Evolutionary conservation across 2,797 vertebrate genomes (phyloP).

Genomic region (Syndactyla subalaris): DNA sequence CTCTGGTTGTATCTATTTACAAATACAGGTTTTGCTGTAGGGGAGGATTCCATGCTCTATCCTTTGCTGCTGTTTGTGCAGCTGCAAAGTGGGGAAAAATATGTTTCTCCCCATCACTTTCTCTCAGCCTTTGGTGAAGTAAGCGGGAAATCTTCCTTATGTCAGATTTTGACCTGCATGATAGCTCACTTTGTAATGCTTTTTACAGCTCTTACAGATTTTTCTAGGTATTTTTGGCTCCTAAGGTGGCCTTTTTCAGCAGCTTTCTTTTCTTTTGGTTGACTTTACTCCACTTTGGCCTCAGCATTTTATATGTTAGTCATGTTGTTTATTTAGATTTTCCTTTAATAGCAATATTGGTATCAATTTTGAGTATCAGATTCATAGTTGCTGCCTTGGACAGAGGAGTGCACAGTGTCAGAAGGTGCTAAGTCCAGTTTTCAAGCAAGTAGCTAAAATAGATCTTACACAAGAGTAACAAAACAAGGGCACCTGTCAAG

Average conservation of each 20-base stretch:
- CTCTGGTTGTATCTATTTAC: neutral
- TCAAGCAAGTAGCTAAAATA: neutral
- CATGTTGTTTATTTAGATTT: neutral
- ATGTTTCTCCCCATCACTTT: neutral
- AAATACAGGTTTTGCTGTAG: neutral
- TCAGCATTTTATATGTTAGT: neutral
- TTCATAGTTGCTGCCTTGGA: neutral
- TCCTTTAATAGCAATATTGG: neutral
- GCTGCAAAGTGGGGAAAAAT: neutral
- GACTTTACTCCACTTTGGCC: neutral
- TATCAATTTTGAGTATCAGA: neutral
- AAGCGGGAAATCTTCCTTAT: neutral
- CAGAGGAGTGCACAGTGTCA: neutral
- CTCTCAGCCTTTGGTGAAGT: neutral
- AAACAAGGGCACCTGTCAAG: neutral
- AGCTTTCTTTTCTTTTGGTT: neutral
- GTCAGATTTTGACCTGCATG: neutral
- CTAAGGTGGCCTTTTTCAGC: neutral
- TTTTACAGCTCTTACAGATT: neutral
- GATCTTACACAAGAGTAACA: neutral
- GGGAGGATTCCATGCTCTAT: neutral
- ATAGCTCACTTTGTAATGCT: neutral
- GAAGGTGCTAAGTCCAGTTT: neutral
- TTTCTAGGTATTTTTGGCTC: neutral
- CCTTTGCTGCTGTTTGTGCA: neutral